Evolutionary conservation across 2,797 vertebrate species (phyloP), one percentile per base, ranked within the genome.

Genomic region (Garrulus glandarius): DNA sequence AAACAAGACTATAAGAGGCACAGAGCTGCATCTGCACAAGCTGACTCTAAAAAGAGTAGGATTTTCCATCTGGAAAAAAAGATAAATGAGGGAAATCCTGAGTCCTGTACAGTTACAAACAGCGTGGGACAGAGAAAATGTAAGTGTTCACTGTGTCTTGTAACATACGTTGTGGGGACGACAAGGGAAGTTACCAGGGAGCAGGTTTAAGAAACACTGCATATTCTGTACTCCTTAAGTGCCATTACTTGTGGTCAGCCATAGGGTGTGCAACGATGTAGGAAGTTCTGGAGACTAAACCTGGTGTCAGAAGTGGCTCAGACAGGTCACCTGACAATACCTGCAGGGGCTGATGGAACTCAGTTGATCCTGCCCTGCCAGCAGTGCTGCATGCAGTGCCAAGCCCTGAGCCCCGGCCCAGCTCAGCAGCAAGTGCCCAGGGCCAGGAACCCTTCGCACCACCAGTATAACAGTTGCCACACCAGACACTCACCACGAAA

Each of bases 401-500:
- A 0, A 22, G 21, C 13, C 17, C 27, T 0, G 1, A 17, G 68
- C 52, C 57, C 49, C 0, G 0, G 29, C 39, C 20, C 47, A n/a
- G 74, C 2, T 6, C 24, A 65, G 44, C 30, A 87, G 49, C 64
- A 11, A 2, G 5, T 41, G 37, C 37, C 46, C 13, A 5, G 72
- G 50, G 50, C 60, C 56, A 34, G 34, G 26, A 59, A n/a, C 39
- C 44, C 50, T 50, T 27, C 15, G 12, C 32, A 56, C 10, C 36
- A 39, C 7, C 14, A 6, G 17, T 5, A 1, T 1, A 18, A 22
- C 4, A 10, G 11, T 8, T 16, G 43, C 13, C 27, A 41, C 44
- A 22, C 15, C 81, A 92, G 55, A 10, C 76, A 97, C 98, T 96
- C 76, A 98, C 99, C 98, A 99, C 99, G 46, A 99, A 99, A 96